Conservation (phyloP, 2,113 vertebrate species). For the Rhabdornis inornatus region DNA sequence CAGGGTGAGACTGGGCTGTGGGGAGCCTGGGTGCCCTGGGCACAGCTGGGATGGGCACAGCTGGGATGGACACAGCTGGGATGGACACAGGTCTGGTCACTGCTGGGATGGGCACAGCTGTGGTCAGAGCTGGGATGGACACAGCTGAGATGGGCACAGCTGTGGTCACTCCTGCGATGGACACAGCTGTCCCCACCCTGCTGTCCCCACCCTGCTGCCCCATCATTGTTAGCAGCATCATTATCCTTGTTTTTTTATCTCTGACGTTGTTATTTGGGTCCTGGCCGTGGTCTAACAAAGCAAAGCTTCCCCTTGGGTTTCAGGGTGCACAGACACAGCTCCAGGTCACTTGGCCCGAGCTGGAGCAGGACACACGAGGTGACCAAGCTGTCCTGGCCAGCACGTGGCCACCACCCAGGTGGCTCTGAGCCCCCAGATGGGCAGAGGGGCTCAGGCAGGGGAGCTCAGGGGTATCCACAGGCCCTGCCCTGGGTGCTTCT, state of each 20-base stretch:
- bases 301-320: background rate
- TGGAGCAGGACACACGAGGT: background rate
- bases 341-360: background rate
- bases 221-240: fast-evolving
- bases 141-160: too few relatives aligned
- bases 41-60: background rate
- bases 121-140: too few relatives aligned
- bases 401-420: background rate
- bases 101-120: background rate
- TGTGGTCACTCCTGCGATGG: too few relatives aligned
- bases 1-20: fast-evolving
- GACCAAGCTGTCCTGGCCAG: background rate
- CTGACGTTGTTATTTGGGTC: background rate
- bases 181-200: too few relatives aligned
- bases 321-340: background rate
- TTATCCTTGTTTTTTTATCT: background rate
- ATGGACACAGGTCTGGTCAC: too few relatives aligned
- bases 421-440: background rate
- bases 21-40: background rate
- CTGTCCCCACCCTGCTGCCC: background rate
- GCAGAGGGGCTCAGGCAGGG: background rate
- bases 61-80: background rate
- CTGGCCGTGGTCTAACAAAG: background rate
- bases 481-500: background rate
- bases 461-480: background rate